Conservation (phyloP, 2,113 vertebrate genomes). For the Dicaeum eximium region DNA sequence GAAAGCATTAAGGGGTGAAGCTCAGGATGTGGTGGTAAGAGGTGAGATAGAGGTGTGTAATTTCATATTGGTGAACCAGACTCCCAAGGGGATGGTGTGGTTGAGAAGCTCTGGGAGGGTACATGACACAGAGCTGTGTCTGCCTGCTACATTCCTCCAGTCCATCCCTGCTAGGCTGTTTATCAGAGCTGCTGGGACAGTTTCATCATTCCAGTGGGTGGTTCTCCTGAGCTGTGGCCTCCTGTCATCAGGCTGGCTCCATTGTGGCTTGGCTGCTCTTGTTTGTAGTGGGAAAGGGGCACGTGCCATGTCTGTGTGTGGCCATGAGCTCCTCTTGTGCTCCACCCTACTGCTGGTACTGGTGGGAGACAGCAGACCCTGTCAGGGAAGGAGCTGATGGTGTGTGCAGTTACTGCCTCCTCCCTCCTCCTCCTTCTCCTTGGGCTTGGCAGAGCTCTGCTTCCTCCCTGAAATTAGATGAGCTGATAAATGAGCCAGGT, state of each 20-base stretch:
- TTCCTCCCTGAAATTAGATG: background rate
- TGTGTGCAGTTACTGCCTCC: background rate
- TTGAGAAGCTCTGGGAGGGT: background rate
- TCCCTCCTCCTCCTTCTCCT: background rate
- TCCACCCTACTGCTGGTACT: background rate
- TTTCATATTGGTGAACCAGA: background rate
- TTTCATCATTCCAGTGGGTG: accelerated
- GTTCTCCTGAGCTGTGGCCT: background rate
- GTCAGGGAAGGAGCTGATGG: background rate
- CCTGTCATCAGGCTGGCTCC: background rate
- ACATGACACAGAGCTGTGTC: accelerated
- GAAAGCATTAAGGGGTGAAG: background rate
- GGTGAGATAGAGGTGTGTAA: conserved; percentile 5
- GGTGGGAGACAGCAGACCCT: background rate
- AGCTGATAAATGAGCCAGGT: background rate
- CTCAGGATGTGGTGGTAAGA: background rate
- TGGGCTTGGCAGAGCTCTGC: background rate
- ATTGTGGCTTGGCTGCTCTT: background rate
- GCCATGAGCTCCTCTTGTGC: background rate
- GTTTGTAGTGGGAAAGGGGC: background rate
- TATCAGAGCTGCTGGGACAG: background rate
- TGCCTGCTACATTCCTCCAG: background rate
- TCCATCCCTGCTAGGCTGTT: background rate
- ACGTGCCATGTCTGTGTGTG: background rate
- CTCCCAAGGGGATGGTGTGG: background rate